Conservation (phyloP, 2,113 vertebrate genomes). For the Megalops atlanticus region DNA sequence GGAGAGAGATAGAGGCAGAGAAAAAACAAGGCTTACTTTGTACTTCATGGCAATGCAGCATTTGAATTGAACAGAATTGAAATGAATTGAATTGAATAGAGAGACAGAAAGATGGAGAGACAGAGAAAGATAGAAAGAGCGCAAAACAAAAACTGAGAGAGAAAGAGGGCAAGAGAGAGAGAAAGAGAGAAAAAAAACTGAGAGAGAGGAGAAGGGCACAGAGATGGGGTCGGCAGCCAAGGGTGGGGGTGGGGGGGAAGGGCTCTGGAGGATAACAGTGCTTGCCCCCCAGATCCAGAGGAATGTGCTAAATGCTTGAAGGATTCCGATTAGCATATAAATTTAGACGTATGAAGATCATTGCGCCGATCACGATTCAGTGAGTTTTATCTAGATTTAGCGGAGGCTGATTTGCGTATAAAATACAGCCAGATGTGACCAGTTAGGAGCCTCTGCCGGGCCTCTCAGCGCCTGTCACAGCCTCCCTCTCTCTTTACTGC, state of each 20-base stretch:
- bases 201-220: neutral
- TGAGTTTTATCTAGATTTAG: constrained; percentile 80
- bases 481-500: constrained; percentile 34
- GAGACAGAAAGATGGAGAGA: too few relatives aligned
- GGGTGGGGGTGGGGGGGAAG: constrained; percentile 12
- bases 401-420: constrained; percentile 71
- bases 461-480: constrained; percentile 14
- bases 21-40: too few relatives aligned
- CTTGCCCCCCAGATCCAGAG: constrained; percentile 62
- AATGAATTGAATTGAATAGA: too few relatives aligned
- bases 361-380: constrained; percentile 73
- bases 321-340: constrained; percentile 78
- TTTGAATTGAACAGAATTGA: too few relatives aligned
- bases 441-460: constrained; percentile 49
- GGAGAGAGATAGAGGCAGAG: too few relatives aligned
- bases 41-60: too few relatives aligned
- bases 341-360: constrained; percentile 80
- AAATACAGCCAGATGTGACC: constrained; percentile 71
- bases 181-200: too few relatives aligned
- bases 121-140: too few relatives aligned
- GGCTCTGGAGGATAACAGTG: constrained; percentile 34
- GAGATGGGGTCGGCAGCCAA: neutral
- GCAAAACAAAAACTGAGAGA: too few relatives aligned
- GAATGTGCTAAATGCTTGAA: constrained; percentile 71
- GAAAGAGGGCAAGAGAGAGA: too few relatives aligned